Evolutionary conservation across 2,113 vertebrate species (phyloP), one percentile per base, ranked within the genome.

Genomic region (Elaphurus davidianus): DNA sequence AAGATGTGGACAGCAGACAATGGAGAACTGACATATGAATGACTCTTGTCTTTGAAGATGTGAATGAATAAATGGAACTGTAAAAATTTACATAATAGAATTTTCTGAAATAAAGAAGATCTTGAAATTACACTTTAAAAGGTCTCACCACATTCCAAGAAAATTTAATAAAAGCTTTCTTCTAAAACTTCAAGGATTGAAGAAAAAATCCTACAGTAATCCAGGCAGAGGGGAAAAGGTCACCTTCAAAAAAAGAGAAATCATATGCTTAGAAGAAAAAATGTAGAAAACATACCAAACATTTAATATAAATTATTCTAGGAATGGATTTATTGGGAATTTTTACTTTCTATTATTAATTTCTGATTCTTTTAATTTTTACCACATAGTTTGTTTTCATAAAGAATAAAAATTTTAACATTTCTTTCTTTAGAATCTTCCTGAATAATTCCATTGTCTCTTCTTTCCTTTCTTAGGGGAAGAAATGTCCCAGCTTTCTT

Each of bases 101-200:
- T 47, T 93, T 87, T 74, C n/a, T 87, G 21, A 95, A 67, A 81
- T 84, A 81, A 89, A 95, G 33, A 7, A 47, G 17, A 21, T 43
- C n/a, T 90, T 95, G 83, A 92, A 87, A 90, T 86, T 92, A 64
- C 30, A 87, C 82, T 92, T 83, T 94, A 71, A 90, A 94, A 94
- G 30, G 16, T 62, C n/a, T 94, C 6, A 86, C 40, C 16, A 90
- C 7, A 83, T 79, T 90, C 43, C n/a, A 54, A 79, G 84, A 90
- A 95, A 71, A 79, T 59, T 60, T 92, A 76, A 87, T 71, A 76
- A 62, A 36, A 82, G 4, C 7, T 81, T 78, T 86, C 85, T 78
- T n/a, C 45, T 50, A 91, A 47, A 64, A 84, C 33, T 78, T 90
- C 36, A 79, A 85, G 47, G n/a, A 76, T 54, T 59, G 47, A 93